phyloP scores from a whole-genome alignment of 2,113 vertebrate genomes.

The Monopterus albus region DNA sequence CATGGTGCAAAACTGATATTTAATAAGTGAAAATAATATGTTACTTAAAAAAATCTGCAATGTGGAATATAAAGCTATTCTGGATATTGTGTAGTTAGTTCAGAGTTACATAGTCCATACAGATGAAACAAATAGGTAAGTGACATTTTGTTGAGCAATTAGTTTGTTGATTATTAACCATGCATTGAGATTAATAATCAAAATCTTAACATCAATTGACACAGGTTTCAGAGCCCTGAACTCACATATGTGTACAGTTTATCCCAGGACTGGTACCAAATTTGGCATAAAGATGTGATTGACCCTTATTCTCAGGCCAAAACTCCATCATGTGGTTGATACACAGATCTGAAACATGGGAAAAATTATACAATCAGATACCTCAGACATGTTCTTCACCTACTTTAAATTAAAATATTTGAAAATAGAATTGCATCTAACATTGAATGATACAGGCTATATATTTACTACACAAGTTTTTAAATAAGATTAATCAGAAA shows the following conservation, averaged over 20 bases:
- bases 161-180: neutral
- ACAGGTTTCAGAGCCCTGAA: neutral
- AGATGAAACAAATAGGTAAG: neutral
- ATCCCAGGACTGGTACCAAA: slow-evolving; percentile 73
- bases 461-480: neutral
- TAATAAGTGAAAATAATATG: neutral
- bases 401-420: too few relatives aligned
- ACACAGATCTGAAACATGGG: slow-evolving; percentile 38
- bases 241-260: slow-evolving; percentile 67
- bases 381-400: too few relatives aligned
- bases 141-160: neutral
- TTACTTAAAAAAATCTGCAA: neutral
- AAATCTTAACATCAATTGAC: neutral
- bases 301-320: slow-evolving; percentile 70
- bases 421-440: too few relatives aligned
- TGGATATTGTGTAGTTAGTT: neutral
- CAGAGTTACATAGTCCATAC: neutral
- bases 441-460: neutral
- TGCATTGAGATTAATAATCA: neutral
- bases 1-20: neutral
- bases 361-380: neutral
- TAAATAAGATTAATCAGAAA: neutral
- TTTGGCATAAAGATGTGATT: slow-evolving; percentile 59
- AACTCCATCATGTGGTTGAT: slow-evolving; percentile 69
- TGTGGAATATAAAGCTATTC: neutral